phyloP scores from a whole-genome alignment of 1,140 invertebrate species.

The Pantala flavescens region DNA sequence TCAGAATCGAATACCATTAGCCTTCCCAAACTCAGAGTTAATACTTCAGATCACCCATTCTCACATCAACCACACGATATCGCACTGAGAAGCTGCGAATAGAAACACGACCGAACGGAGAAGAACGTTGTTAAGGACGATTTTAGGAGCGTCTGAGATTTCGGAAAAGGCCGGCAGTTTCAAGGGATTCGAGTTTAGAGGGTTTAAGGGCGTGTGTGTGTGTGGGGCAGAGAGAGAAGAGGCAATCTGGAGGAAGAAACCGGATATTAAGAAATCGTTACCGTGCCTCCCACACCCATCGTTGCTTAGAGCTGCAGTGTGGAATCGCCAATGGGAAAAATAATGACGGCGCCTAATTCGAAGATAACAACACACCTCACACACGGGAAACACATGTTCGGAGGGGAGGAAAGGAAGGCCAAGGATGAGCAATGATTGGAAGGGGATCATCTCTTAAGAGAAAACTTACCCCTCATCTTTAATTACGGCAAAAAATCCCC shows the following conservation, averaged over 20 bases:
- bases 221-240: not conserved
- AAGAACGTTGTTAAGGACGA: too few relatives aligned
- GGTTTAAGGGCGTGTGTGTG: not conserved
- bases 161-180: not conserved
- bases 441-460: not conserved
- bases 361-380: not conserved
- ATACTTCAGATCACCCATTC: too few relatives aligned
- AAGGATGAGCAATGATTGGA: not conserved
- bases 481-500: too few relatives aligned
- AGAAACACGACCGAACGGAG: too few relatives aligned
- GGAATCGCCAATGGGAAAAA: not conserved
- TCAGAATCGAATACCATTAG: too few relatives aligned
- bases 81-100: too few relatives aligned
- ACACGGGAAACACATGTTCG: not conserved
- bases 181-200: not conserved
- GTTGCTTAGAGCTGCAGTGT: not conserved
- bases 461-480: too few relatives aligned
- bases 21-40: too few relatives aligned
- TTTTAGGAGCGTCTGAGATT: not conserved
- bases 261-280: conserved; percentile 10
- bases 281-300: not conserved
- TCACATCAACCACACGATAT: too few relatives aligned
- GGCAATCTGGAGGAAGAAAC: not conserved
- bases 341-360: not conserved
- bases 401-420: not conserved